Conservation (phyloP, 2,113 vertebrate species). For the Etia nguti region DNA sequence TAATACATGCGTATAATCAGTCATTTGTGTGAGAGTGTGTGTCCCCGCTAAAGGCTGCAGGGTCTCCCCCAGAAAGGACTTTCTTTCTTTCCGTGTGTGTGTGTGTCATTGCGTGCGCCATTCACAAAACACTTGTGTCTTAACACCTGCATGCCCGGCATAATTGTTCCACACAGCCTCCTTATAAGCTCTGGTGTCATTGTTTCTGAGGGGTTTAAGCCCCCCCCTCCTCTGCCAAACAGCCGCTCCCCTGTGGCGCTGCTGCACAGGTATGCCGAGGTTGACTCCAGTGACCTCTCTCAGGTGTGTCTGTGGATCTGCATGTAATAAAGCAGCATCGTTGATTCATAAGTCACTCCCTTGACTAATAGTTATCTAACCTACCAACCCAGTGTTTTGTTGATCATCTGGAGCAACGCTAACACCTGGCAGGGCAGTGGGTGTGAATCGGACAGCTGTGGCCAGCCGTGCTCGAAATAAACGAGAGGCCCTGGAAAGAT, state of each 20-base stretch:
- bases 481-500: conserved; percentile 81
- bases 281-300: conserved; percentile 46
- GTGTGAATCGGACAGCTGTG: conserved; percentile 79
- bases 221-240: conserved; percentile 59
- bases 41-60: conserved; percentile 68
- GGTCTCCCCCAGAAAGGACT: conserved; percentile 19
- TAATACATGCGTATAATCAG: conserved; percentile 73
- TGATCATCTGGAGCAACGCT: conserved; percentile 31
- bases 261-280: conserved; percentile 37
- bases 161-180: conserved; percentile 58
- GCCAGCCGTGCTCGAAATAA: conserved; percentile 77
- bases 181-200: conserved; percentile 55
- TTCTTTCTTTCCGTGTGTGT: conserved; percentile 14
- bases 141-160: conserved; percentile 57
- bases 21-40: conserved; percentile 75
- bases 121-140: conserved; percentile 58
- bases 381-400: neutral
- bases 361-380: neutral
- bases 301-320: conserved; percentile 34
- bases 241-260: conserved; percentile 32
- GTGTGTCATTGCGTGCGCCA: conserved; percentile 4
- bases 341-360: neutral
- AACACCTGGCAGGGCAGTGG: conserved; percentile 67
- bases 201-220: conserved; percentile 55
- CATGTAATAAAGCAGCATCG: neutral